Evolutionary conservation across 2,888 invertebrate species (phyloP).

Genomic region (Anticlea derivata): DNA sequence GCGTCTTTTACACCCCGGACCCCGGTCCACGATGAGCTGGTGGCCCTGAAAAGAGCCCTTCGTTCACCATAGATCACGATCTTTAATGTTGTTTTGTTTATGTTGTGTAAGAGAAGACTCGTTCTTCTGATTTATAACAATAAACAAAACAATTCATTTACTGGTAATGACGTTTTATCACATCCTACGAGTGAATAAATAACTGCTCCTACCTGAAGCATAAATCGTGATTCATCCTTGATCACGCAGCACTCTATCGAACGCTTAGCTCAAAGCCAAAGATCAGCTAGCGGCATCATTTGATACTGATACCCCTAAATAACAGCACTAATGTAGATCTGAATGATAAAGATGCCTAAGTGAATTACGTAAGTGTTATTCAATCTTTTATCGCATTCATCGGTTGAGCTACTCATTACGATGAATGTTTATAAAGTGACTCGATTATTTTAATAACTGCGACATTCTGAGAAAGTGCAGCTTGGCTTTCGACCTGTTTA

Average conservation of each 20-base stretch:
- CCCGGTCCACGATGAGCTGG: no score
- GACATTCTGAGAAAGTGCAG: slow-evolving; percentile 24
- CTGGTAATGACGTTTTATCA: slow-evolving; percentile 7
- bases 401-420: slow-evolving; percentile 46
- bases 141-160: slow-evolving; percentile 4
- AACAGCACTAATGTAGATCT: slow-evolving; percentile 52
- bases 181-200: slow-evolving; percentile 11
- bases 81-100: no score
- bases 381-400: slow-evolving; percentile 50
- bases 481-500: no score
- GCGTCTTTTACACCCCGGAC: no score
- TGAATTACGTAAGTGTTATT: slow-evolving; percentile 59
- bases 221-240: slow-evolving; percentile 26
- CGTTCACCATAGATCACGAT: no score
- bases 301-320: slow-evolving; percentile 53
- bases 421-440: slow-evolving; percentile 36
- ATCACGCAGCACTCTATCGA: slow-evolving; percentile 40
- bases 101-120: no score
- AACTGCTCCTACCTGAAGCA: slow-evolving; percentile 7
- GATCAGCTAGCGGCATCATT: slow-evolving; percentile 47
- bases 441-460: slow-evolving; percentile 23
- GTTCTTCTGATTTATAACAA: not conserved
- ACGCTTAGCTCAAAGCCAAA: slow-evolving; percentile 33
- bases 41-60: no score
- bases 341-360: slow-evolving; percentile 48